Evolutionary conservation across 2,888 invertebrate species (phyloP).

Genomic region (Zaprionus lineosus): DNA sequence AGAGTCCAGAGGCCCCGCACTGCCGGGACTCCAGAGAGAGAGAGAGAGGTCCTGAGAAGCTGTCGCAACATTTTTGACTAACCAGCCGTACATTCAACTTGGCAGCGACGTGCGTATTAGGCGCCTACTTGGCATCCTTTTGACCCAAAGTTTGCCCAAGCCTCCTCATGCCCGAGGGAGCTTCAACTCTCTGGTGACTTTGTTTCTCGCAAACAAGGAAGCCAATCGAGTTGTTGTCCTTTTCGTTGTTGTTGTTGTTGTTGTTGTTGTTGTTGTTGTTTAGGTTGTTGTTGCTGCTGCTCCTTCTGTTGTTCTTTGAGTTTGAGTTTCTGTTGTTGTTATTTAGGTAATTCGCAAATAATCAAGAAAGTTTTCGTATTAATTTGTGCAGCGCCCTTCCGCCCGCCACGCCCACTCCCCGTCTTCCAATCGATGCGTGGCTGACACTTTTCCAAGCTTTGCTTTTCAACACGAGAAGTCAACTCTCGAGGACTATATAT

Average conservation of each 20-base stretch:
- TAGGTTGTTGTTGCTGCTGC: constrained; percentile 1
- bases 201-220: constrained; percentile 54
- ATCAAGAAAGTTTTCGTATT: constrained; percentile 75
- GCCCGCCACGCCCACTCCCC: constrained; percentile 17
- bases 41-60: no score
- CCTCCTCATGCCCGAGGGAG: constrained; percentile 40
- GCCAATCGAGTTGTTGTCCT: constrained; percentile 47
- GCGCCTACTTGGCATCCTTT: constrained; percentile 68
- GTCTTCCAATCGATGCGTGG: no score
- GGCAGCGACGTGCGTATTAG: constrained; percentile 61
- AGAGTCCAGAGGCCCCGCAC: constrained; percentile 38
- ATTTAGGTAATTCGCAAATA: constrained; percentile 72
- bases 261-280: constrained; percentile 13
- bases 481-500: no score
- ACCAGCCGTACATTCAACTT: constrained; percentile 63
- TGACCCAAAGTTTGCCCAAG: constrained; percentile 59
- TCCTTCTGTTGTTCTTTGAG: no score
- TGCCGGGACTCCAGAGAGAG: neutral
- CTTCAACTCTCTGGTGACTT: constrained; percentile 37
- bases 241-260: constrained; percentile 13
- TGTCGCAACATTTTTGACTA: constrained; percentile 57
- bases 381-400: constrained; percentile 54
- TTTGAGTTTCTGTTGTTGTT: constrained; percentile 22
- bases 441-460: no score
- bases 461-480: no score